Evolutionary conservation across 2,888 invertebrate genomes (phyloP).

Genomic region (Patella pellucida): DNA sequence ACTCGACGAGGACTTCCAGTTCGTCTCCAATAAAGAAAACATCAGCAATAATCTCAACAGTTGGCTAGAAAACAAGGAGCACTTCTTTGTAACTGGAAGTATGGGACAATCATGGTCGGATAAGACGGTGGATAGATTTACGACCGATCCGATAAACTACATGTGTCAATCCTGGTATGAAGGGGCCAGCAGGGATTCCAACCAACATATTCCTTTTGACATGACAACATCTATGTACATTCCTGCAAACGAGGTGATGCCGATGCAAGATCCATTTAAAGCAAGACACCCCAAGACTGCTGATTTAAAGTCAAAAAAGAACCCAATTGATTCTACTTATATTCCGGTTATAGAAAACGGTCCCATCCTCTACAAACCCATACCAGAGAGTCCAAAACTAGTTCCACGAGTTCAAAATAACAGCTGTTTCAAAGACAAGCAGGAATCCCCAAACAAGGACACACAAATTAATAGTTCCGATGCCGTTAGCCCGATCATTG

Average conservation of each 20-base stretch:
- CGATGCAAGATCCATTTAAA: background rate
- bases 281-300: background rate
- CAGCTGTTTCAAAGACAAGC: background rate
- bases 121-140: background rate
- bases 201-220: background rate
- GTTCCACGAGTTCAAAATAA: background rate
- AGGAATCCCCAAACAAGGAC: background rate
- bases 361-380: background rate
- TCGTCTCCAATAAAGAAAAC: conserved; percentile 14
- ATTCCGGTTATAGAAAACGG: background rate
- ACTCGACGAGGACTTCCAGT: conserved; percentile 38
- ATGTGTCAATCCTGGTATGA: conserved; percentile 10
- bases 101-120: conserved; percentile 3
- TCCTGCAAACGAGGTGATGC: background rate
- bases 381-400: background rate
- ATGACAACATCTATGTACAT: conserved; percentile 10
- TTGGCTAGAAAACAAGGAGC: background rate
- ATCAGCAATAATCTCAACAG: background rate
- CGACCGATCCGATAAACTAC: background rate
- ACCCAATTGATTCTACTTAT: background rate
- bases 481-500: background rate
- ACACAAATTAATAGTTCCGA: background rate
- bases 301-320: background rate
- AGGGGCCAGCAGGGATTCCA: background rate
- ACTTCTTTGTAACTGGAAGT: background rate